A percentile compares a stretch with the other conserved stretches of the same genome.
phyloP scores from a whole-genome alignment of 2,797 vertebrate genomes.

The Fistularia tabacaria region DNA sequence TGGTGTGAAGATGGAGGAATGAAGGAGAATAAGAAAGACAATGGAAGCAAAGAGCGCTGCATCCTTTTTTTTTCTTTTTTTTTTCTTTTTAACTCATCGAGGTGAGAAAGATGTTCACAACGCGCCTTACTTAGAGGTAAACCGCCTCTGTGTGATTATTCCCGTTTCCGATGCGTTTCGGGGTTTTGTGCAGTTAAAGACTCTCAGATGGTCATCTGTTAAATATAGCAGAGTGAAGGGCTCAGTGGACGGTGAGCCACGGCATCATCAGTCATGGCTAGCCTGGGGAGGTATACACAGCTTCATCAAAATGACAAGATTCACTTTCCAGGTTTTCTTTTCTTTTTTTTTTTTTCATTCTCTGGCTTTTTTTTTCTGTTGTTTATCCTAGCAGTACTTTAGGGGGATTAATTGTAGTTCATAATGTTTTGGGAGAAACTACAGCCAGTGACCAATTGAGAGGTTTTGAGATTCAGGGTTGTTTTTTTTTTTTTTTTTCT shows the following conservation, averaged over 20 bases:
- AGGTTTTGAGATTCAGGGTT: too few species aligned
- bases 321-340: conserved; percentile 69
- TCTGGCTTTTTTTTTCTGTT: conserved; percentile 50
- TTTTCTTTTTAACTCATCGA: conserved; percentile 35
- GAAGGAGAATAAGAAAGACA: conserved; percentile 57
- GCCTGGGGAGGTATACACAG: conserved; percentile 55
- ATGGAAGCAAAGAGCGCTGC: conserved; percentile 39
- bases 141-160: conserved; percentile 29
- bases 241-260: conserved; percentile 57
- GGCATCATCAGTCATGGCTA: conserved; percentile 64
- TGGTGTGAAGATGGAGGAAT: conserved; percentile 54
- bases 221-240: conserved; percentile 63
- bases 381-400: conserved; percentile 49
- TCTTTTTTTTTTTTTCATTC: conserved; percentile 32
- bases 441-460: too few species aligned
- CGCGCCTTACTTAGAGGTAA: conserved; percentile 30
- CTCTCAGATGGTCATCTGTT: conserved; percentile 58
- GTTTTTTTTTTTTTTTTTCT: too few species aligned
- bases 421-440: too few species aligned
- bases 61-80: conserved; percentile 2
- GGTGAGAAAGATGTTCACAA: conserved; percentile 38
- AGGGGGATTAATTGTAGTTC: not conserved
- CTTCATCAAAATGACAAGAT: conserved; percentile 74
- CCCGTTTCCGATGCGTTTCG: conserved; percentile 28
- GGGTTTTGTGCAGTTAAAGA: conserved; percentile 9